Percentiles rank a stretch among this genome's conserved stretches.
phyloP scores from a whole-genome alignment of 2,888 invertebrate genomes.

The Mythimna ferrago region DNA sequence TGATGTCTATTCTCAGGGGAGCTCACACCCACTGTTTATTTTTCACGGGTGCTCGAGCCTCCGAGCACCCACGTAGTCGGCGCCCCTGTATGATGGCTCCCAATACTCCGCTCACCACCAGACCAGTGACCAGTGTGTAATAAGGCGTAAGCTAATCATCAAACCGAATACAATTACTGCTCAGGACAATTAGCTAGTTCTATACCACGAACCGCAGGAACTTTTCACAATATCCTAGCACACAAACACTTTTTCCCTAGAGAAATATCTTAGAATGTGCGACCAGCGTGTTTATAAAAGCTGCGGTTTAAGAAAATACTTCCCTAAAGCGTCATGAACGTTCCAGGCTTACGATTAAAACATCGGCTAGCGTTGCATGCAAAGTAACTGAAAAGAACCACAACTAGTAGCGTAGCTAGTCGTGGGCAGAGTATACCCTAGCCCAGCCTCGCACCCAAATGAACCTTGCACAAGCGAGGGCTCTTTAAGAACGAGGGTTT shows the following conservation, averaged over 20 bases:
- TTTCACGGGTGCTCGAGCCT: too few relatives aligned
- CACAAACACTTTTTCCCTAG: conserved; percentile 22
- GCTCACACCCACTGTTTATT: too few relatives aligned
- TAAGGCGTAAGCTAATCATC: conserved; percentile 16
- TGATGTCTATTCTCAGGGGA: too few relatives aligned
- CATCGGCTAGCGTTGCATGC: conserved; percentile 26
- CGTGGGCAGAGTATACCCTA: too few relatives aligned
- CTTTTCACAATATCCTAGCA: conserved; percentile 26
- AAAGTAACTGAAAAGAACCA: conserved; percentile 12
- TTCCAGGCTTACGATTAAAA: conserved; percentile 39
- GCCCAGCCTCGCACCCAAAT: too few relatives aligned
- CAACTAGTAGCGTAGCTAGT: too few relatives aligned
- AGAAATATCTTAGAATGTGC: conserved; percentile 15
- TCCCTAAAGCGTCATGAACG: conserved; percentile 15
- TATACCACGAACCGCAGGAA: conserved; percentile 13
- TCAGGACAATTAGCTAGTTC: conserved; percentile 3
- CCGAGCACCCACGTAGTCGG: too few relatives aligned
- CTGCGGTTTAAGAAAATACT: conserved; percentile 6
- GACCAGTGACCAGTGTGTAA: neutral
- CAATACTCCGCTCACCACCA: neutral
- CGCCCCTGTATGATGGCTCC: neutral
- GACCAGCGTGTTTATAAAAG: conserved; percentile 9
- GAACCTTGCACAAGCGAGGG: too few relatives aligned
- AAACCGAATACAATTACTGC: conserved; percentile 23
- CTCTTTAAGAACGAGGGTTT: too few relatives aligned